Evolutionary conservation across 2,797 vertebrate species (phyloP).

Genomic region (Phaenicophaeus curvirostris): DNA sequence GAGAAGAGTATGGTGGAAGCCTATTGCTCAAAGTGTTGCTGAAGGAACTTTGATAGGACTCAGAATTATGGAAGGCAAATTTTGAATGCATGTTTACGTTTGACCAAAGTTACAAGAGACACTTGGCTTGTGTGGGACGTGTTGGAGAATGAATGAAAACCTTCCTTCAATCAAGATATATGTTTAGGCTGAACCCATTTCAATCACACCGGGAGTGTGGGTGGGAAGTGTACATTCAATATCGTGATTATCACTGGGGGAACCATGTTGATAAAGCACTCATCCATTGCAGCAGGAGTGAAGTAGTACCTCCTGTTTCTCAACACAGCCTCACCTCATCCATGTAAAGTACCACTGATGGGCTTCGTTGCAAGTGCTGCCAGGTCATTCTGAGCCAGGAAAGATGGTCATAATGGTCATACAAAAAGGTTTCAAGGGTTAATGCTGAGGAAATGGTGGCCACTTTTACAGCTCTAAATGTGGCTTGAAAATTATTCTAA

Average conservation of each 20-base stretch:
- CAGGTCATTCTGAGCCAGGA: constrained; percentile 1
- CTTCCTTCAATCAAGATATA: constrained; percentile 6
- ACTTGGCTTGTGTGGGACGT: not conserved
- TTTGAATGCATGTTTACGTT: not conserved
- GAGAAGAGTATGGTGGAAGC: not conserved
- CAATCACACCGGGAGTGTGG: not conserved
- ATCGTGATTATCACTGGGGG: not conserved
- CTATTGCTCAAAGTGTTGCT: not conserved
- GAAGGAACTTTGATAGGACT: not conserved
- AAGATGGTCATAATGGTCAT: not conserved
- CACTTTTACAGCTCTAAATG: not conserved
- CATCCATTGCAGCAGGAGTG: not conserved
- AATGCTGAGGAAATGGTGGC: not conserved
- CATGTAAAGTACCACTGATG: not conserved
- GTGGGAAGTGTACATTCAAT: not conserved
- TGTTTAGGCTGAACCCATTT: constrained; percentile 35
- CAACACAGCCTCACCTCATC: not conserved
- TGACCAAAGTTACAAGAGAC: not conserved
- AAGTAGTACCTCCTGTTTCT: not conserved
- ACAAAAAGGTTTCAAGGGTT: not conserved
- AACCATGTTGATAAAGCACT: not conserved
- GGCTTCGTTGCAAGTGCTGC: not conserved
- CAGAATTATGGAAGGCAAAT: not conserved
- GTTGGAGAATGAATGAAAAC: constrained; percentile 9
- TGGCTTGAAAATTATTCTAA: constrained; percentile 22